Evolutionary conservation across 2,113 vertebrate species (phyloP).

Genomic region (Upupa epops): DNA sequence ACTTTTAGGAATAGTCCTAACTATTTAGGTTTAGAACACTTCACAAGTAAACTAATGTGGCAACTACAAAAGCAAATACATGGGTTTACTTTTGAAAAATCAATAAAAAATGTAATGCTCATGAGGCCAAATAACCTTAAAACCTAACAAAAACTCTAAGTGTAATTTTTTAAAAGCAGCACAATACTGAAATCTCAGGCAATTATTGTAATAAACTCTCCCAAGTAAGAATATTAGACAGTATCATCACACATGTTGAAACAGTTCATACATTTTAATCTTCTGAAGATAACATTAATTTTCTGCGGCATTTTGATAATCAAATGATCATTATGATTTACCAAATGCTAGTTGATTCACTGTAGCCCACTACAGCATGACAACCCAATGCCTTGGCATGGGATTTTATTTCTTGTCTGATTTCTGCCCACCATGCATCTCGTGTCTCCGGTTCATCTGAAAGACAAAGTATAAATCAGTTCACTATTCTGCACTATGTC

Average conservation of each 20-base stretch:
- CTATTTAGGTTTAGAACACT: neutral
- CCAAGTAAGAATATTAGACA: neutral
- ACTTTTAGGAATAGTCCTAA: neutral
- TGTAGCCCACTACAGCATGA: constrained; percentile 97
- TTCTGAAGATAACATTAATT: neutral
- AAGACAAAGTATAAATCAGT: constrained; percentile 82
- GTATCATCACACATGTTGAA: neutral
- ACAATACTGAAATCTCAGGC: neutral
- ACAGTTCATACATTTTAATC: neutral
- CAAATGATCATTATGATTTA: constrained; percentile 71
- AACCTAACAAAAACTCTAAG: neutral
- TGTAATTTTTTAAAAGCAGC: fast-evolving
- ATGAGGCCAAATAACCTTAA: neutral
- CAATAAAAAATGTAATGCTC: neutral
- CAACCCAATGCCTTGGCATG: constrained; percentile 98
- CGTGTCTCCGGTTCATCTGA: constrained; percentile 98
- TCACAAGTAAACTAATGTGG: neutral
- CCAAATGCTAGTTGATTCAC: constrained; percentile 98
- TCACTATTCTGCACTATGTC: constrained; percentile 61
- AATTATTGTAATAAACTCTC: neutral
- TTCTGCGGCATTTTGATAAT: constrained; percentile 40
- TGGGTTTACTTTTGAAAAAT: neutral
- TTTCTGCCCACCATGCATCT: constrained; percentile 99
- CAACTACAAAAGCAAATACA: neutral
- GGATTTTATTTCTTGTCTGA: constrained; percentile 99